Percentiles rank a stretch among this genome's conserved stretches.
Evolutionary conservation across 2,888 invertebrate species (phyloP).

Genomic region (Tenthredo mesomela): DNA sequence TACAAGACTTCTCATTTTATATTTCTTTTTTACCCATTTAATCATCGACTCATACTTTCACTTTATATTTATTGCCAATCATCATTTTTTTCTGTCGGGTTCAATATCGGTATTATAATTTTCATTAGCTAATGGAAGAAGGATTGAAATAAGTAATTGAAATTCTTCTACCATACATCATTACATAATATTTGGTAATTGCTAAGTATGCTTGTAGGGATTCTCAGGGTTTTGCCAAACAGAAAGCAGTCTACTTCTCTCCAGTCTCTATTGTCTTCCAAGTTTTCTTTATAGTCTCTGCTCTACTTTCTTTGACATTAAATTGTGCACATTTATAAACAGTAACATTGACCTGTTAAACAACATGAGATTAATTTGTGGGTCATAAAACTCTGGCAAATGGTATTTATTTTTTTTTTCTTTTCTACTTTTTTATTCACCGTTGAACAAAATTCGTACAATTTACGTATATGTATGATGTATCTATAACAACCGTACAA

Average conservation of each 20-base stretch:
- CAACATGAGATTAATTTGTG: constrained; percentile 33
- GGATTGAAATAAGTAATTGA: background rate
- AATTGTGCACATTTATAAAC: background rate
- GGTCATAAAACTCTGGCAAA: background rate
- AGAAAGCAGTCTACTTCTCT: constrained; percentile 47
- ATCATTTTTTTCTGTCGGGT: background rate
- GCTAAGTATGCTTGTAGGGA: constrained; percentile 55
- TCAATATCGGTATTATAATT: background rate
- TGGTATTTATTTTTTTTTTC: too few species aligned
- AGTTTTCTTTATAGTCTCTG: background rate
- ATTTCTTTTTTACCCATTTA: background rate
- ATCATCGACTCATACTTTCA: background rate
- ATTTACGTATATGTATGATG: background rate
- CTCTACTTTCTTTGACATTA: constrained; percentile 40
- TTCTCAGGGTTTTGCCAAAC: constrained; percentile 56
- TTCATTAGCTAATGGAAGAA: background rate
- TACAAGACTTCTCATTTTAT: background rate
- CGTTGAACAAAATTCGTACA: background rate
- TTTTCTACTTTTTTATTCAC: background rate
- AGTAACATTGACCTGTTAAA: background rate
- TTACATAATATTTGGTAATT: constrained; percentile 50
- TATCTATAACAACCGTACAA: background rate
- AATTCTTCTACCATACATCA: constrained; percentile 9
- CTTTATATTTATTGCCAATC: background rate
- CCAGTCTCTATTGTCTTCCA: constrained; percentile 11